phyloP scores from a whole-genome alignment of 2,113 vertebrate species.

The Bufo gargarizans region DNA sequence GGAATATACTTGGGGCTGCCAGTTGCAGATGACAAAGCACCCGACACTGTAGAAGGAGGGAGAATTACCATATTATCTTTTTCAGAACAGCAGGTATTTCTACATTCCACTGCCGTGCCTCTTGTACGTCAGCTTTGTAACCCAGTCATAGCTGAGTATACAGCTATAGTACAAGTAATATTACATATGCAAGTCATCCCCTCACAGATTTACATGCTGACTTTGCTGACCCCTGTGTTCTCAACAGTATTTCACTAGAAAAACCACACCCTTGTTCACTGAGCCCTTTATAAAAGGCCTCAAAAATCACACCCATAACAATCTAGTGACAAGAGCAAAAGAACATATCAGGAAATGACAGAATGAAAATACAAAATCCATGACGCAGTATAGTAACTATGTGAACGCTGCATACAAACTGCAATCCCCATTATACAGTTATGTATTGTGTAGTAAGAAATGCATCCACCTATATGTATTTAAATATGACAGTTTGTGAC shows the following conservation, averaged over 20 bases:
- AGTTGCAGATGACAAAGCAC: conserved; percentile 20
- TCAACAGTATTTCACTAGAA: not conserved
- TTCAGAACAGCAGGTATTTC: conserved; percentile 50
- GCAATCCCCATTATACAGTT: no score
- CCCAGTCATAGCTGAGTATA: not conserved
- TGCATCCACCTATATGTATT: not conserved
- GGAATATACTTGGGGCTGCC: not conserved
- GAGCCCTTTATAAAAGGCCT: not conserved
- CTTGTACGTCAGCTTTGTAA: conserved; percentile 36
- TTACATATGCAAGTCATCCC: not conserved
- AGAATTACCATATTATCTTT: not conserved
- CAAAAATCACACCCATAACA: not conserved
- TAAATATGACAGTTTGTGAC: no score
- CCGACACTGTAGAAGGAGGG: conserved; percentile 44
- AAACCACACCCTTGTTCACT: conserved; percentile 14
- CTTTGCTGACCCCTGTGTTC: not conserved
- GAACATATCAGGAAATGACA: conserved; percentile 7
- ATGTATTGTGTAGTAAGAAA: not conserved
- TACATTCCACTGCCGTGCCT: not conserved
- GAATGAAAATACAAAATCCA: not conserved
- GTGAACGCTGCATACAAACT: not conserved
- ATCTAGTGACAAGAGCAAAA: not conserved
- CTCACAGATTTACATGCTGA: not conserved
- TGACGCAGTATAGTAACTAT: not conserved
- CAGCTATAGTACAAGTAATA: not conserved